Percentiles rank a stretch among this genome's conserved stretches.
These are phyloP conservation scores for silkworm (Bombyx mori) DNA, from an alignment of 1,140 invertebrate genomes.

Conservation along the genomic window DNA sequence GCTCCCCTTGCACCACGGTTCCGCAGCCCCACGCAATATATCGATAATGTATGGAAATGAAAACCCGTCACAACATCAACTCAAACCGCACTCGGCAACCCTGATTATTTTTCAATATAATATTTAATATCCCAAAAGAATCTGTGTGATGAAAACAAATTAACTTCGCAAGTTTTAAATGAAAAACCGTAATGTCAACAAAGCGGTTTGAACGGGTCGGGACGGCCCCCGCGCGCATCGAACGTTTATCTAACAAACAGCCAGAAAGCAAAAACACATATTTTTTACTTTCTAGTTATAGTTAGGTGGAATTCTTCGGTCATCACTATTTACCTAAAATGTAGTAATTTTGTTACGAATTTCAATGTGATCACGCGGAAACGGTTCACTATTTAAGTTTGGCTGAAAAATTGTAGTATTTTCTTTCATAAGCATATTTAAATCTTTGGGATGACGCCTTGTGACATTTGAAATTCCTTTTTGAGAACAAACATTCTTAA, in stretches of 20 bases:
- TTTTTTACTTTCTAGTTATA: slow-evolving; percentile 31
- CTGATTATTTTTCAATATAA: too few species aligned
- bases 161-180: slow-evolving; percentile 30
- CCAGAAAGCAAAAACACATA: slow-evolving; percentile 42
- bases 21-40: too few species aligned
- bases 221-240: slow-evolving; percentile 22
- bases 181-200: slow-evolving; percentile 52
- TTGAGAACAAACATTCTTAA: too few species aligned
- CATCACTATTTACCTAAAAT: slow-evolving; percentile 14
- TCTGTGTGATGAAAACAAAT: slow-evolving; percentile 7
- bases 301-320: too few species aligned
- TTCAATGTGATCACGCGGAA: too few species aligned
- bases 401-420: too few species aligned
- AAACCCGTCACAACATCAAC: slow-evolving; percentile 8
- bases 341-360: slow-evolving; percentile 17
- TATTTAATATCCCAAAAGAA: too few species aligned
- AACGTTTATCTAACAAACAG: slow-evolving; percentile 52
- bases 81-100: not conserved
- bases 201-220: slow-evolving; percentile 27
- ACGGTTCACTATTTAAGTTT: too few species aligned
- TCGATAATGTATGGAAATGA: slow-evolving; percentile 21
- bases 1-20: slow-evolving; percentile 3
- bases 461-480: not conserved
- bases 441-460: slow-evolving; percentile 1
- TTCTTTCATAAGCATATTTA: not conserved